A percentile compares a stretch with the other conserved stretches of the same genome.
Evolutionary conservation across 2,797 vertebrate genomes (phyloP).

Genomic region (Sparidentex hasta): DNA sequence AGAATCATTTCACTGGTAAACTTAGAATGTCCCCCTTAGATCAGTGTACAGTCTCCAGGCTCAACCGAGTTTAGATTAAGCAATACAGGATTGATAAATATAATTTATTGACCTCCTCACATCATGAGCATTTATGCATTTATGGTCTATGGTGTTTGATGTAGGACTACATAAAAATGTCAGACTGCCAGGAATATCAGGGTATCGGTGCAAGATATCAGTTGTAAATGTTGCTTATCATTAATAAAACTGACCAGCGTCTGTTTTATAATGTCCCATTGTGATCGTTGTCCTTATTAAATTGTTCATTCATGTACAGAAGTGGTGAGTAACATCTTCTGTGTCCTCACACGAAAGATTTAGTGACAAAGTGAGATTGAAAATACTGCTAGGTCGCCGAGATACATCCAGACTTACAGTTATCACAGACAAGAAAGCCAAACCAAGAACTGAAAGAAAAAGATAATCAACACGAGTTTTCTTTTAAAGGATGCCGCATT

Average conservation of each 20-base stretch:
- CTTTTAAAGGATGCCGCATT: no score
- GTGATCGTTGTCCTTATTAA: neutral
- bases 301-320: neutral
- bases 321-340: neutral
- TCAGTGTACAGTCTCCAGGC: neutral
- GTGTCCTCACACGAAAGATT: neutral
- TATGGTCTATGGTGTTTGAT: neutral
- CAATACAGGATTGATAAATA: neutral
- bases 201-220: neutral
- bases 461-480: no score
- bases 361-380: no score
- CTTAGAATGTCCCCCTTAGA: neutral
- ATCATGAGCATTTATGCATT: neutral
- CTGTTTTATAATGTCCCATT: neutral
- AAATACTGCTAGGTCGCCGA: no score
- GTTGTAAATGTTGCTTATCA: slow-evolving; percentile 10
- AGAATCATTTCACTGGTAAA: no score
- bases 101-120: neutral
- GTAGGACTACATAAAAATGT: neutral
- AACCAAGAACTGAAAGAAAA: no score
- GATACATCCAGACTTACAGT: no score
- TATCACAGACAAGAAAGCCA: no score
- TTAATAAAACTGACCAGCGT: neutral
- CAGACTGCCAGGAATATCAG: neutral
- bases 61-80: neutral